These are phyloP conservation scores for Volucella inanis DNA, from an alignment of 2,888 invertebrate genomes.

Conservation along the genomic window DNA sequence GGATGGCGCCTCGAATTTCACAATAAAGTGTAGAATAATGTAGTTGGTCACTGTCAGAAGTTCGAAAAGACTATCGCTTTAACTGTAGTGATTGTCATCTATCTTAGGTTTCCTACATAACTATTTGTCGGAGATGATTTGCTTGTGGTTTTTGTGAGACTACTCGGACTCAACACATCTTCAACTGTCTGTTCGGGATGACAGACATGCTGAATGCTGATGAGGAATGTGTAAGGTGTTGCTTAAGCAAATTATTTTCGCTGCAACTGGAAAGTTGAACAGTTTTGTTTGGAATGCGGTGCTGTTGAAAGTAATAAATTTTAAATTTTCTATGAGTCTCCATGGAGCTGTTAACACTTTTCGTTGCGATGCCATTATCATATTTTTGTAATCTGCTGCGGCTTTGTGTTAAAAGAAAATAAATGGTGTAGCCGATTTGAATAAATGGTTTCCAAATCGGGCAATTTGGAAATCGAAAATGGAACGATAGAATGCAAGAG, in stretches of 20 bases:
- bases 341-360: constrained; percentile 37
- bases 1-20: background rate
- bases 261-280: background rate
- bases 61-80: constrained; percentile 33
- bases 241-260: background rate
- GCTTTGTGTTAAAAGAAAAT: background rate
- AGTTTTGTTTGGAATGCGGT: constrained; percentile 8
- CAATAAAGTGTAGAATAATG: constrained; percentile 12
- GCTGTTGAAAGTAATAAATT: constrained; percentile 28
- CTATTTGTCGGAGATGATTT: constrained; percentile 40
- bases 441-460: background rate
- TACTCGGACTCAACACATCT: constrained; percentile 39
- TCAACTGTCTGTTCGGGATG: constrained; percentile 16
- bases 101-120: constrained; percentile 44
- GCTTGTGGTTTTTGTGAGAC: constrained; percentile 21
- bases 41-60: constrained; percentile 43
- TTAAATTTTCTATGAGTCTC: constrained; percentile 56
- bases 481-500: too few species aligned
- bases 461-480: too few species aligned
- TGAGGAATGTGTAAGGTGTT: constrained; percentile 9
- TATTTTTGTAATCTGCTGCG: constrained; percentile 56
- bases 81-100: constrained; percentile 59
- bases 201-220: constrained; percentile 30
- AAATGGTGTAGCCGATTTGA: constrained; percentile 37
- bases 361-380: constrained; percentile 41